phyloP scores from a whole-genome alignment of 1,140 invertebrate species.

The Anastrepha ludens region DNA sequence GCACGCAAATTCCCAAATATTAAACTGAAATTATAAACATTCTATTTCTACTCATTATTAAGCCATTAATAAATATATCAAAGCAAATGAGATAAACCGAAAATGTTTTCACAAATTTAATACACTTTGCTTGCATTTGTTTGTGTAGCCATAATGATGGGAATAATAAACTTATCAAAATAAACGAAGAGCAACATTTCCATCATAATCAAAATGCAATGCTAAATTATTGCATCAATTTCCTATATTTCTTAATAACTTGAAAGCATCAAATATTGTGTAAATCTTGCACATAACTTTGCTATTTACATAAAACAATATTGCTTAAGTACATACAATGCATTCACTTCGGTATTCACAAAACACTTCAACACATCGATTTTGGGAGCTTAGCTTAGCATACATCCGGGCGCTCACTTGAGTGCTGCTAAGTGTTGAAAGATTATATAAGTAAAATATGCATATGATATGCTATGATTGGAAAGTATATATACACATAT shows the following conservation, averaged over 20 bases:
- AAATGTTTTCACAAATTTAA: not conserved
- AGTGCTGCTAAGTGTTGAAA: not conserved
- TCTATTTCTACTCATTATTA: not conserved
- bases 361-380: not conserved
- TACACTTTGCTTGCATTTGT: not conserved
- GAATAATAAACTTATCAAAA: not conserved
- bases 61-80: not conserved
- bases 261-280: not conserved
- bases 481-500: too few relatives aligned
- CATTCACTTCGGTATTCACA: not conserved
- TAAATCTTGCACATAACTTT: not conserved
- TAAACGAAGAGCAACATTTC: not conserved
- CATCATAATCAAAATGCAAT: slow-evolving; percentile 27
- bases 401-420: not conserved
- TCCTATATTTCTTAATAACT: not conserved
- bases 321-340: not conserved
- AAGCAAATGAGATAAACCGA: not conserved
- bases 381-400: not conserved
- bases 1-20: not conserved
- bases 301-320: not conserved
- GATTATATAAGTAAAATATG: not conserved
- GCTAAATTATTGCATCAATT: not conserved
- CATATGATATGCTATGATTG: too few relatives aligned
- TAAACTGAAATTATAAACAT: not conserved
- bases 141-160: not conserved